Base-by-base conservation (phyloP, 2,113 vertebrate genomes). In the Embiotoca jacksoni region DNA sequence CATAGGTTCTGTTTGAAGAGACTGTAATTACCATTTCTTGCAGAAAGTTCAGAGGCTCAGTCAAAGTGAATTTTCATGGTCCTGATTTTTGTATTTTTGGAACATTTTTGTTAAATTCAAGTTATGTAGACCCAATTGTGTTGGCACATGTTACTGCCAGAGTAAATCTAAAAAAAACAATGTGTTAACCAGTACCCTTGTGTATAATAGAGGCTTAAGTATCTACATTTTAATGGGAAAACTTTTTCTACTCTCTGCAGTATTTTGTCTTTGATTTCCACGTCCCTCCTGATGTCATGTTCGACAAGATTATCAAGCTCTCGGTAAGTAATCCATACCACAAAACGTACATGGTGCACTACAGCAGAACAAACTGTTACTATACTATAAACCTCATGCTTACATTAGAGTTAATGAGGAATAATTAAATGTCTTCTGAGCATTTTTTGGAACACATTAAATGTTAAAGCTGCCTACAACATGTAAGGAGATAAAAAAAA, bases 221-320 rank as follows among this genome's bases (percentile, higher is more conserved):
- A 47, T 72, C 36, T 36, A 3, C 1, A 1, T 68, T 74, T 82
- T 77, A 70, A 88, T 56, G 4, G 13, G 8, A 9, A 36, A 72
- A 41, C 10, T 10, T 59, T 59, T 73, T 54, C 16, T 73, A 76
- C 73, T 73, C 44, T 60, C 78, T 91, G 6, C 89, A 99, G 98
- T 99, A 99, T 81, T 98, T 99, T 0, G 98, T 99, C 79, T 99
- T 99, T 0, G 98, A 99, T 74, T 99, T 99, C 95, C 97, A 98
- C 0, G 94, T 99, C 32, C 94, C 98, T 69, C 97, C 97, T 0
- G 96, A 99, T 0, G 96, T 99, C 88, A 98, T 99, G 97, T 99
- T 99, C 0, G 98, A 99, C 94, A 99, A 99, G 92, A 97, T 99
- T 91, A 95, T 99, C 94, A 99, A 97, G 88, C 89, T 99, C 55